phyloP scores from a whole-genome alignment of 1,140 invertebrate species.

The Drosophila azteca region DNA sequence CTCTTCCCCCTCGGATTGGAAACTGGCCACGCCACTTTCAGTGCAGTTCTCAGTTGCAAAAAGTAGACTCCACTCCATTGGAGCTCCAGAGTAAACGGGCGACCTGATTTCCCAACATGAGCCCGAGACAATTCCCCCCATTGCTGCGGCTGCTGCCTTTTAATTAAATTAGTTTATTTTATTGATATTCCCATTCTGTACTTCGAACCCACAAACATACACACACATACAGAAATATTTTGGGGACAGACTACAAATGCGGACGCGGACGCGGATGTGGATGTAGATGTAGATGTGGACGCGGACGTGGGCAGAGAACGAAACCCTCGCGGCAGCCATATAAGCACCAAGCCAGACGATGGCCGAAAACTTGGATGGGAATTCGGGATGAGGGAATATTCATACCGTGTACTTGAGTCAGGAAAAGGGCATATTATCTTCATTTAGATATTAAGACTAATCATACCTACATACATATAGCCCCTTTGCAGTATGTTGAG shows the following conservation, averaged over 20 bases:
- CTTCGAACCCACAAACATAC: constrained; percentile 7
- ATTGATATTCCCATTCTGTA: constrained; percentile 58
- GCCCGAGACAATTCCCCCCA: neutral
- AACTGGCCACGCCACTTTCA: constrained; percentile 3
- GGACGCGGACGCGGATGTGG: constrained; percentile 2
- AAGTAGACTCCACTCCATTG: neutral
- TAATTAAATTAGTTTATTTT: constrained; percentile 78
- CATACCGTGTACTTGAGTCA: too few relatives aligned
- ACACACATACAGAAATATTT: constrained; percentile 13
- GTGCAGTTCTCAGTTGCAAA: constrained; percentile 1
- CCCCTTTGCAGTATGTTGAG: too few relatives aligned
- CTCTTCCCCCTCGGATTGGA: neutral
- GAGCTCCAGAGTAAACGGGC: neutral
- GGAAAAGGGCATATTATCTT: too few relatives aligned
- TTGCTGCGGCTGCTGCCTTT: constrained; percentile 27
- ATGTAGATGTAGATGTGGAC: neutral
- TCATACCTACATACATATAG: too few relatives aligned
- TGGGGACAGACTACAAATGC: constrained; percentile 21
- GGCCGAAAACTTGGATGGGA: too few relatives aligned
- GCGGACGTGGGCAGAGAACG: neutral
- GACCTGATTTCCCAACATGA: constrained; percentile 28
- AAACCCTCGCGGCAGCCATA: constrained; percentile 49
- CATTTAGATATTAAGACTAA: too few relatives aligned
- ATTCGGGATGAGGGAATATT: too few relatives aligned
- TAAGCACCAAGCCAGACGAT: constrained; percentile 4